These are phyloP conservation scores for Pollicipes pollicipes DNA, from an alignment of 1,140 invertebrate genomes.

Conservation along the genomic window DNA sequence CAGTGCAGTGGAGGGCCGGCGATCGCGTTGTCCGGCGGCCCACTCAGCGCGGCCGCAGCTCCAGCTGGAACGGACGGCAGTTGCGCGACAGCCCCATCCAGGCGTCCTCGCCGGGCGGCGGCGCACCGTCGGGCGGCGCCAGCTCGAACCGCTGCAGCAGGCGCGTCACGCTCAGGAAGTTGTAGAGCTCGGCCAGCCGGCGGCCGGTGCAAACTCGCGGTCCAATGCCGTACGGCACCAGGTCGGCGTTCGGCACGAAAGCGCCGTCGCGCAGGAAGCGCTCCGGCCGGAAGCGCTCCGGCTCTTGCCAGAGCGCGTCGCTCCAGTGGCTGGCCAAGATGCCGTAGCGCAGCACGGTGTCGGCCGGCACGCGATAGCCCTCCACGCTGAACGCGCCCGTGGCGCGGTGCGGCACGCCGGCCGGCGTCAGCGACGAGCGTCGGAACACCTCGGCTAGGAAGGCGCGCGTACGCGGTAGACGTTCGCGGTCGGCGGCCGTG, in stretches of 20 bases:
- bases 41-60: not conserved
- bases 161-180: not conserved
- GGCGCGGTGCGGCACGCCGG: conserved; percentile 4
- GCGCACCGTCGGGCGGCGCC: too few relatives aligned
- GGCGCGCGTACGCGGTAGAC: not conserved
- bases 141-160: not conserved
- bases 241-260: not conserved
- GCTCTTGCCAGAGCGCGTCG: not conserved
- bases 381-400: not conserved
- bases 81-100: not conserved
- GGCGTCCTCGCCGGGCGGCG: not conserved
- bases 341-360: not conserved
- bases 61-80: not conserved
- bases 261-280: not conserved
- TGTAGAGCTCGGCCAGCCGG: not conserved
- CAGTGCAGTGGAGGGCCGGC: too few relatives aligned
- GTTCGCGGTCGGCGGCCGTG: not conserved
- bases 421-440: not conserved
- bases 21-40: too few relatives aligned
- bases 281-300: not conserved
- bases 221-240: not conserved
- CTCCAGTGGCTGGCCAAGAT: not conserved
- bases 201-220: not conserved
- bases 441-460: not conserved
- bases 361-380: not conserved